A percentile compares a stretch with the other conserved stretches of the same genome.
phyloP scores from a whole-genome alignment of 1,140 invertebrate genomes.

The Pachyrhynchus sulphureomaculatus region DNA sequence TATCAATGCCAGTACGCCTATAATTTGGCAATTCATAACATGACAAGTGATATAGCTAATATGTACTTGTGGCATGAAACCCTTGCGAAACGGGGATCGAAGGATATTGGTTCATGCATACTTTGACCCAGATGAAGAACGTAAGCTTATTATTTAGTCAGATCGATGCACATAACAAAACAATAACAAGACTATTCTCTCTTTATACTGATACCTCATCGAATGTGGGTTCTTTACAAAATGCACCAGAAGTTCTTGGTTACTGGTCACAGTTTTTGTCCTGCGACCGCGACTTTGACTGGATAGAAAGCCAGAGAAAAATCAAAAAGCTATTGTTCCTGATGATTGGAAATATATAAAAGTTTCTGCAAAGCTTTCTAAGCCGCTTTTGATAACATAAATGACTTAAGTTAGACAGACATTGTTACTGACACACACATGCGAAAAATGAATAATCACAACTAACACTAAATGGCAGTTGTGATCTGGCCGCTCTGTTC shows the following conservation, averaged over 20 bases:
- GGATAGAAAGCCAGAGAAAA: constrained; percentile 5
- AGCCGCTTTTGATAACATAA: background rate
- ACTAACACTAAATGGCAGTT: too few species aligned
- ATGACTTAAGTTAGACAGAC: background rate
- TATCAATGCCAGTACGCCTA: background rate
- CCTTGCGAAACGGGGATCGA: background rate
- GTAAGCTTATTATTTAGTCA: background rate
- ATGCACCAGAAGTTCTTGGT: background rate
- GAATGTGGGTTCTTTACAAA: constrained; percentile 1
- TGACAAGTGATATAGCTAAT: background rate
- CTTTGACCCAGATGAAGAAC: background rate
- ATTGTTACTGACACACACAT: background rate
- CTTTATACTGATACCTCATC: background rate
- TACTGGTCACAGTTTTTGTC: constrained; percentile 1
- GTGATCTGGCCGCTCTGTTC: too few species aligned
- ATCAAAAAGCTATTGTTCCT: too few species aligned
- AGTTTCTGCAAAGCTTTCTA: background rate
- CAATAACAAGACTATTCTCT: background rate
- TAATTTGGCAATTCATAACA: constrained; percentile 1
- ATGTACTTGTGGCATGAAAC: background rate
- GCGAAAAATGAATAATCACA: background rate
- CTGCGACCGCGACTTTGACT: background rate
- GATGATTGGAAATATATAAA: constrained; percentile 1
- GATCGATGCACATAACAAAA: background rate
- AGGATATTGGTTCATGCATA: background rate